Conservation (phyloP, 2,888 invertebrate genomes). For the Calephelis perditalis region DNA sequence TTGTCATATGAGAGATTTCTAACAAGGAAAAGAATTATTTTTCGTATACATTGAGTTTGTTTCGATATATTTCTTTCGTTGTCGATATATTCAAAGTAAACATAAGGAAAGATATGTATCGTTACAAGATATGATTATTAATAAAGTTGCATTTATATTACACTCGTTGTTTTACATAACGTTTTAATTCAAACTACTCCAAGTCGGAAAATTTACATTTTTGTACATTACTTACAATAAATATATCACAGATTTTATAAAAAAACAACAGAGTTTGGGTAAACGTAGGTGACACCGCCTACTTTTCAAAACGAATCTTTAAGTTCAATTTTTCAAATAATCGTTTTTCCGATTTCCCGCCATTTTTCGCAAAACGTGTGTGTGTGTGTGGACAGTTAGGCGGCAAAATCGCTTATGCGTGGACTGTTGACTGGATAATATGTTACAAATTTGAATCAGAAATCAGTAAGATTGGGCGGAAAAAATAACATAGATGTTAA, state of each 20-base stretch:
- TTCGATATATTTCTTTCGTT: constrained; percentile 45
- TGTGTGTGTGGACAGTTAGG: no score
- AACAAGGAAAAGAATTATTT: constrained; percentile 40
- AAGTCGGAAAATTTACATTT: constrained; percentile 35
- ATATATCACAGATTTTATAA: constrained; percentile 78
- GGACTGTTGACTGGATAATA: no score
- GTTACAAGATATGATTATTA: constrained; percentile 66
- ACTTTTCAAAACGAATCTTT: no score
- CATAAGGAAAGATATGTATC: constrained; percentile 65
- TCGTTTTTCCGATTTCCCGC: no score
- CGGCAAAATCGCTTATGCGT: no score
- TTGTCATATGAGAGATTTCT: constrained; percentile 42
- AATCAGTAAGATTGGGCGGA: no score
- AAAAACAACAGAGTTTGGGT: constrained; percentile 41
- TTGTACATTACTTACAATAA: constrained; percentile 72
- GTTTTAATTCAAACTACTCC: constrained; percentile 13
- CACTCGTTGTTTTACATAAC: constrained; percentile 37
- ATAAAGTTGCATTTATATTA: constrained; percentile 34
- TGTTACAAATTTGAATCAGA: no score
- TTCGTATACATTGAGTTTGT: constrained; percentile 67
- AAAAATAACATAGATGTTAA: no score
- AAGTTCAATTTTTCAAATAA: no score
- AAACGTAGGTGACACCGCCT: constrained; percentile 19
- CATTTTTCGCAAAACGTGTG: no score
- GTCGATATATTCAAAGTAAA: constrained; percentile 46